phyloP scores from a whole-genome alignment of 1,140 invertebrate genomes.

The Akabosia matsudoensis region DNA sequence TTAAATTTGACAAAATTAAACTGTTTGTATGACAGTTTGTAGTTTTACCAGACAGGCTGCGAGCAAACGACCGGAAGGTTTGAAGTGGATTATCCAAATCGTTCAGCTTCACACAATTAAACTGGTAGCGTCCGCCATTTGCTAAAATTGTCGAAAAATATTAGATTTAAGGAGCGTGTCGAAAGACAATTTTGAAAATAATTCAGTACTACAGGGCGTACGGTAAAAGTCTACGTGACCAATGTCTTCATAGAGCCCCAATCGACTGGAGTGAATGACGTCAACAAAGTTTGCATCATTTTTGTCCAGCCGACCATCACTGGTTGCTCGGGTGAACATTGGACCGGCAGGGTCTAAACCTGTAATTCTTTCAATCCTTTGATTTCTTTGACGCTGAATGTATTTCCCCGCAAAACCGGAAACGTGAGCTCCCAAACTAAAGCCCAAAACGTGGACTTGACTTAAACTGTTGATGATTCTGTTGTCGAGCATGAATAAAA shows the following conservation, averaged over 20 bases:
- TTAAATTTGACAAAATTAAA: too few species aligned
- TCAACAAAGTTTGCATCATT: neutral
- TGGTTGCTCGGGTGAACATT: neutral
- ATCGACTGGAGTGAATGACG: slow-evolving; percentile 12
- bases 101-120: slow-evolving; percentile 29
- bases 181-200: neutral
- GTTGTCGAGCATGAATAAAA: slow-evolving; percentile 29
- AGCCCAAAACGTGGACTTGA: slow-evolving; percentile 49
- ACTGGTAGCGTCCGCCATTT: slow-evolving; percentile 39
- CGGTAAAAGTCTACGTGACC: slow-evolving; percentile 20
- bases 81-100: neutral
- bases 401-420: slow-evolving; percentile 45
- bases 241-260: neutral
- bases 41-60: neutral
- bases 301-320: neutral
- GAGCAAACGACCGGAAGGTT: neutral
- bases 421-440: slow-evolving; percentile 49
- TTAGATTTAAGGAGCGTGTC: neutral
- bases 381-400: neutral
- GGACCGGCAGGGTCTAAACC: slow-evolving; percentile 26
- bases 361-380: slow-evolving; percentile 38
- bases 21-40: neutral
- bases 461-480: slow-evolving; percentile 20
- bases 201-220: neutral
- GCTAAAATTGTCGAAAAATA: neutral